phyloP scores from a whole-genome alignment of 2,797 vertebrate genomes.

The Tokudaia tokunoshimensis region DNA sequence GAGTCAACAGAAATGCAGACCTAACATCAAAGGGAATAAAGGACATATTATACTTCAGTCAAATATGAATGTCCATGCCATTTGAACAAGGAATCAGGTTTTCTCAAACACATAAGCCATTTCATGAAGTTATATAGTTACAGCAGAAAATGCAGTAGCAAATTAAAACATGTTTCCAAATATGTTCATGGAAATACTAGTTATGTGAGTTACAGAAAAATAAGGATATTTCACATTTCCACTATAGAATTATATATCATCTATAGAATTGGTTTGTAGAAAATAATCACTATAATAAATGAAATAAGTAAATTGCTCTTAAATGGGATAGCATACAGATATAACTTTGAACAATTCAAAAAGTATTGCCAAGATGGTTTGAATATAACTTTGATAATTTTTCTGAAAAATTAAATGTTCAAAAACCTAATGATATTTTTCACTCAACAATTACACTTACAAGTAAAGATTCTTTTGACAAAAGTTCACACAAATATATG shows the following conservation, averaged over 20 bases:
- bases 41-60: no score
- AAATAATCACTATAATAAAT: not conserved
- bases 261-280: fast-evolving
- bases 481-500: no score
- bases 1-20: no score
- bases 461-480: no score
- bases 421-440: no score
- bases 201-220: not conserved
- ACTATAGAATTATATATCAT: not conserved
- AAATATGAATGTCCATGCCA: no score
- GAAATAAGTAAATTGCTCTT: not conserved
- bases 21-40: no score
- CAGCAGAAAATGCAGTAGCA: not conserved
- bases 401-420: no score
- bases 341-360: not conserved
- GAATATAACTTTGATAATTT: not conserved
- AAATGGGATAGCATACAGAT: not conserved
- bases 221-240: not conserved
- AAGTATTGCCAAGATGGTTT: not conserved
- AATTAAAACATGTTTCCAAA: not conserved
- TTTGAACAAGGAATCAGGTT: no score
- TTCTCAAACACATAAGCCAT: no score
- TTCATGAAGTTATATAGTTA: no score
- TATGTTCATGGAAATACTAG: not conserved
- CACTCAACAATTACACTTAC: no score